Evolutionary conservation across 2,888 invertebrate species (phyloP).

Genomic region (Epistrophe grossulariae): DNA sequence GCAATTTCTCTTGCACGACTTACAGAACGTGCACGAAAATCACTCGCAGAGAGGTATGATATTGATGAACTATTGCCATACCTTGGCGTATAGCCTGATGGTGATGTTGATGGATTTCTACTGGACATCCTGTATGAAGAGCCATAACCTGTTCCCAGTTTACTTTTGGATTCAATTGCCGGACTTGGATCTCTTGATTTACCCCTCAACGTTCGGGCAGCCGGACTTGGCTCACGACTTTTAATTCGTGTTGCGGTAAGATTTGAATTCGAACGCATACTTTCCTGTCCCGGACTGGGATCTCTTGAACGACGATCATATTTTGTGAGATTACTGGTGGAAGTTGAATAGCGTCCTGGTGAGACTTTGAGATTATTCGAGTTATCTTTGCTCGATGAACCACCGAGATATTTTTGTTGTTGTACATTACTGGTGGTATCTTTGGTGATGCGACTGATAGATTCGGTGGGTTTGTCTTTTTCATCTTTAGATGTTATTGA

Average conservation of each 20-base stretch:
- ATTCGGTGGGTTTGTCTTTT: constrained; percentile 77
- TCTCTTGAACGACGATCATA: constrained; percentile 81
- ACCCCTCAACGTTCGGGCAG: constrained; percentile 79
- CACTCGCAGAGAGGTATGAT: constrained; percentile 83
- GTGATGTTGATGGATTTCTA: constrained; percentile 72
- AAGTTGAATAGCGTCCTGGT: constrained; percentile 70
- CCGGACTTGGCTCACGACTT: constrained; percentile 86
- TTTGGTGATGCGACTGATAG: constrained; percentile 4
- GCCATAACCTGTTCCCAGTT: constrained; percentile 76
- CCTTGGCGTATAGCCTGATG: constrained; percentile 75
- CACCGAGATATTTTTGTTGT: constrained; percentile 52
- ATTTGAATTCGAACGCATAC: constrained; percentile 79
- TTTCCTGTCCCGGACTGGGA: constrained; percentile 82
- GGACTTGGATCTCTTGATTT: constrained; percentile 85
- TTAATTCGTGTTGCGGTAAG: constrained; percentile 77
- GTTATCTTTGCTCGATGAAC: constrained; percentile 49
- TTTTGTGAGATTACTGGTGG: constrained; percentile 78
- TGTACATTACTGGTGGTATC: constrained; percentile 76
- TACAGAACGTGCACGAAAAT: constrained; percentile 81
- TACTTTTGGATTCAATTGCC: constrained; percentile 81
- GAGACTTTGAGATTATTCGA: constrained; percentile 50
- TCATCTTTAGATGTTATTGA: constrained; percentile 77
- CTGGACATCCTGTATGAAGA: constrained; percentile 78
- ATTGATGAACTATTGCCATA: constrained; percentile 74
- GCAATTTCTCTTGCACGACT: constrained; percentile 81